Conservation (phyloP, 1,140 invertebrate species). For the Harlomillsia oculata region DNA sequence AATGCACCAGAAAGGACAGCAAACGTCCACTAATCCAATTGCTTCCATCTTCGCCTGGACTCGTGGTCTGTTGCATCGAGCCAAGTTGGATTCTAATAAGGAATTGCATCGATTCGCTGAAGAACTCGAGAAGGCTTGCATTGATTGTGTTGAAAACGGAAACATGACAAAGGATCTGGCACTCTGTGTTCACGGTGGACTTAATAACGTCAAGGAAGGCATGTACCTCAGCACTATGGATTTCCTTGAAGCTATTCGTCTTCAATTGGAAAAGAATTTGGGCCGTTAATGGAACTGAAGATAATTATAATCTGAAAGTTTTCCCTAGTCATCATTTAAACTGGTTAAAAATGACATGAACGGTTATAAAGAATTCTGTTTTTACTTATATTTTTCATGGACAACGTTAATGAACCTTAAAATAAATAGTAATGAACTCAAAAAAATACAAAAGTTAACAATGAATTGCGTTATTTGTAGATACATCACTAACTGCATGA, state of each 20-base stretch:
- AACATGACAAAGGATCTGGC: slow-evolving; percentile 86
- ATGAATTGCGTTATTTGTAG: neutral
- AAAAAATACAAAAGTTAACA: too few relatives aligned
- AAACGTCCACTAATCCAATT: slow-evolving; percentile 81
- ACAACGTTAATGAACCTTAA: neutral
- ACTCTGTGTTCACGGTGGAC: slow-evolving; percentile 74
- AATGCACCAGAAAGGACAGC: slow-evolving; percentile 65
- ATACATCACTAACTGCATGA: neutral
- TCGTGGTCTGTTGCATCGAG: slow-evolving; percentile 68
- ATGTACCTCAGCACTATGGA: slow-evolving; percentile 79
- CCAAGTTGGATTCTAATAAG: slow-evolving; percentile 65
- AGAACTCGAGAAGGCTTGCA: slow-evolving; percentile 59
- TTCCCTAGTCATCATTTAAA: neutral
- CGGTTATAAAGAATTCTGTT: neutral
- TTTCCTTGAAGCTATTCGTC: slow-evolving; percentile 69
- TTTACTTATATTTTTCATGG: neutral
- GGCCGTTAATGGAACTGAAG: too few relatives aligned
- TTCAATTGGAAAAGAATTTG: slow-evolving; percentile 58
- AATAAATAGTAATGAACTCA: too few relatives aligned
- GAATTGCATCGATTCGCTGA: slow-evolving; percentile 52
- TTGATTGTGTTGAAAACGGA: slow-evolving; percentile 74
- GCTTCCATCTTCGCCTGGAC: slow-evolving; percentile 91
- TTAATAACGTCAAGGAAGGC: slow-evolving; percentile 59
- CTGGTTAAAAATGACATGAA: neutral
- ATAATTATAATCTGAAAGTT: neutral